Conservation (phyloP, 2,797 vertebrate species). For the Distichodus sexfasciatus region DNA sequence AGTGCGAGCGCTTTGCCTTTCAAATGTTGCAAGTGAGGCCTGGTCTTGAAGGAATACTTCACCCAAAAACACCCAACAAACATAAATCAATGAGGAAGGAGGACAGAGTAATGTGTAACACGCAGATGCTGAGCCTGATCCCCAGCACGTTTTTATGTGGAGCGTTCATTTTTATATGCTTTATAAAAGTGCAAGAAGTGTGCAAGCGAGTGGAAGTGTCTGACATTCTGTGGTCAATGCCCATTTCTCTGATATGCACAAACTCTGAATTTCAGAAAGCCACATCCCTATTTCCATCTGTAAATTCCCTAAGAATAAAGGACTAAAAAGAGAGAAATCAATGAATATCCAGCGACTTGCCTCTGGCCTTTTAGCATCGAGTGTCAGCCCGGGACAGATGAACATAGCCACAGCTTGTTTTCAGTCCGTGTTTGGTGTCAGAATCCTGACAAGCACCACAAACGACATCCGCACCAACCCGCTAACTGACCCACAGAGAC, state of each 20-base stretch:
- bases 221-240: too few relatives aligned
- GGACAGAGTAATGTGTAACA: neutral
- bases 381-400: constrained; percentile 8
- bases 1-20: neutral
- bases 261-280: constrained; percentile 19
- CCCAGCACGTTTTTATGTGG: too few relatives aligned
- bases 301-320: constrained; percentile 10
- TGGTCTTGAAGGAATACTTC: neutral
- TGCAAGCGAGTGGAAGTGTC: too few relatives aligned
- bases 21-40: neutral
- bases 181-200: too few relatives aligned
- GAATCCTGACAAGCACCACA: neutral
- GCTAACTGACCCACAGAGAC: neutral
- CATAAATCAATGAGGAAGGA: neutral
- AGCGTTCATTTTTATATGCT: too few relatives aligned
- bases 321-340: constrained; percentile 31
- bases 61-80: too few relatives aligned
- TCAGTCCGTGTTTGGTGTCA: neutral
- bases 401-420: constrained; percentile 1
- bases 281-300: constrained; percentile 21
- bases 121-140: too few relatives aligned
- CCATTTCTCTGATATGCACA: neutral
- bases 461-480: neutral
- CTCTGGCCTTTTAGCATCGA: constrained; percentile 4
- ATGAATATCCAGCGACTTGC: constrained; percentile 31